Conservation (phyloP, 2,113 vertebrate species). For the Syngnathus scovelli region DNA sequence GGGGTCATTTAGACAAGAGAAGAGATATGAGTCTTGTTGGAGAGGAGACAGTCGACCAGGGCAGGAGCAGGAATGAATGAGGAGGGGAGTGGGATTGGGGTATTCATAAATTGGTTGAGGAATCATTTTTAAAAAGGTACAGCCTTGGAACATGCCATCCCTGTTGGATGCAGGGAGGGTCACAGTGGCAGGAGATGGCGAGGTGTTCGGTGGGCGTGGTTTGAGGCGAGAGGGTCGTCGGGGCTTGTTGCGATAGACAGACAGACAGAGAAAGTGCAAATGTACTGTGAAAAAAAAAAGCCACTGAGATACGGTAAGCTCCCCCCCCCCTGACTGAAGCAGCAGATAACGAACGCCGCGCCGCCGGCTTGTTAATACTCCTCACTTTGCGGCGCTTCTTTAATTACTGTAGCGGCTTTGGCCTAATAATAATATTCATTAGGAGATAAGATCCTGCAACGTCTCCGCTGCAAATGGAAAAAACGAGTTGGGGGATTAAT, state of each 20-base stretch:
- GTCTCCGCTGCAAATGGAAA: constrained; percentile 23
- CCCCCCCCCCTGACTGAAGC: constrained; percentile 33
- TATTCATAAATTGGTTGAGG: constrained; percentile 66
- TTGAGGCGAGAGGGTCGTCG: constrained; percentile 29
- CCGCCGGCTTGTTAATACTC: constrained; percentile 51
- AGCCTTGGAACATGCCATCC: constrained; percentile 89
- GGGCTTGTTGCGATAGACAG: constrained; percentile 21
- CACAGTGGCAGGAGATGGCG: constrained; percentile 92
- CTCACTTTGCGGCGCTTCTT: constrained; percentile 59
- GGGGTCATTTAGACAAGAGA: constrained; percentile 54
- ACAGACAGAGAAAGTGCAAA: constrained; percentile 65
- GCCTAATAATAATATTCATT: constrained; percentile 64
- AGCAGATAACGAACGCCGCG: constrained; percentile 32
- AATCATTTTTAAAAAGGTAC: constrained; percentile 75
- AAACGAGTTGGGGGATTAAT: constrained; percentile 28
- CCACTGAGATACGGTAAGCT: constrained; percentile 39
- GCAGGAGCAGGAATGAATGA: constrained; percentile 57
- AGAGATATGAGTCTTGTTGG: constrained; percentile 57
- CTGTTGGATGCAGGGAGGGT: constrained; percentile 74
- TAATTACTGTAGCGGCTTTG: constrained; percentile 54
- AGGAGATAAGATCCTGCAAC: constrained; percentile 53
- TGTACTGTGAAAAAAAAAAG: constrained; percentile 79
- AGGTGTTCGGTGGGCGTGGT: constrained; percentile 28
- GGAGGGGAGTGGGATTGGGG: constrained; percentile 53
- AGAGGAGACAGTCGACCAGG: constrained; percentile 48